Evolutionary conservation across 1,140 invertebrate genomes (phyloP).

Genomic region (Heliothis subflexa): DNA sequence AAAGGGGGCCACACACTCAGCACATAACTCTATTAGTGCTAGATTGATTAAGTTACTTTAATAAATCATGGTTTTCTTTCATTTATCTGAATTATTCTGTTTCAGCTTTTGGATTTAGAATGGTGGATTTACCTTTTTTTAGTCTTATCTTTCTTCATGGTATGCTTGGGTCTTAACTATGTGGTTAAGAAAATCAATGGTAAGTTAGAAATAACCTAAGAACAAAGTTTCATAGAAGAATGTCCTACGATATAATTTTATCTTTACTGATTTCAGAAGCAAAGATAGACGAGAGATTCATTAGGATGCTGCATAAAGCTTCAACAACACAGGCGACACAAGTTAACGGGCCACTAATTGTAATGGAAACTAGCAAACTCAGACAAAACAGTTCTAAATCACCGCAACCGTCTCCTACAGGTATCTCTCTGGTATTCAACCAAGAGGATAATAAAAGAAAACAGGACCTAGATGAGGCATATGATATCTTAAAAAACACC

Average conservation of each 20-base stretch:
- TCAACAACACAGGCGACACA: conserved; percentile 59
- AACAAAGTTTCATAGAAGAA: not conserved
- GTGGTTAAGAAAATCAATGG: conserved; percentile 71
- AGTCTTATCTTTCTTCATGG: conserved; percentile 55
- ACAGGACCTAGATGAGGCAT: not conserved
- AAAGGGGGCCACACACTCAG: too few species aligned
- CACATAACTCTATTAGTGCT: too few species aligned
- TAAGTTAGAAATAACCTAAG: conserved; percentile 42
- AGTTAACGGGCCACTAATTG: conserved; percentile 47
- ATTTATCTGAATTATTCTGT: not conserved
- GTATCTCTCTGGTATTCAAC: conserved; percentile 56
- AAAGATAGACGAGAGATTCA: conserved; percentile 61
- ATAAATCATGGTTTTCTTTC: too few species aligned
- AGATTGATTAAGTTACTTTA: too few species aligned
- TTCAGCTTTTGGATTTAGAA: conserved; percentile 39
- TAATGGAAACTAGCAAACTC: conserved; percentile 16
- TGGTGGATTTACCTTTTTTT: conserved; percentile 67
- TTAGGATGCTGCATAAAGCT: conserved; percentile 50
- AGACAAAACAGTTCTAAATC: not conserved
- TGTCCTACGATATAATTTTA: not conserved
- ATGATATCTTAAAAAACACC: conserved; percentile 2
- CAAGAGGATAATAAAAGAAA: conserved; percentile 54
- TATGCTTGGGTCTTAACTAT: conserved; percentile 63
- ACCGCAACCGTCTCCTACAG: not conserved
- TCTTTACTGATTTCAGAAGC: conserved; percentile 59